Percentiles rank a stretch among this genome's conserved stretches.
These are phyloP conservation scores for Mythimna ferrago DNA, from an alignment of 2,888 invertebrate species.

Conservation along the genomic window DNA sequence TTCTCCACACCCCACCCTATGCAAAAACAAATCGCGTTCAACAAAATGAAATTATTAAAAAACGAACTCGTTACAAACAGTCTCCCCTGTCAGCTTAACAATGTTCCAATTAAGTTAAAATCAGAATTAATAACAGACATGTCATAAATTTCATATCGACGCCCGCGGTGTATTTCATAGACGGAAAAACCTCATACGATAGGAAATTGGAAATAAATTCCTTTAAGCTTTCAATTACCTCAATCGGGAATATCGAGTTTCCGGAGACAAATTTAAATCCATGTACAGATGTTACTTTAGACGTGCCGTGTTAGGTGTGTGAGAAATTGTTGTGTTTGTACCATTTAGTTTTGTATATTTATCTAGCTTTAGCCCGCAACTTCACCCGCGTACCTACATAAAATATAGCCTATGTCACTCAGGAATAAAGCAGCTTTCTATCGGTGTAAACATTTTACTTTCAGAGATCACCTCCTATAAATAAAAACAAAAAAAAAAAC, in stretches of 20 bases:
- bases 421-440: too few relatives aligned
- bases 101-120: constrained; percentile 57
- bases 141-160: constrained; percentile 75
- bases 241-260: constrained; percentile 85
- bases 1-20: background rate
- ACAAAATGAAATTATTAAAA: constrained; percentile 17
- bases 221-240: constrained; percentile 89
- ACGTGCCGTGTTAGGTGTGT: constrained; percentile 41
- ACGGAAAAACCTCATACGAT: constrained; percentile 83
- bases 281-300: constrained; percentile 58
- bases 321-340: constrained; percentile 38
- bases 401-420: too few relatives aligned
- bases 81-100: constrained; percentile 37
- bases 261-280: constrained; percentile 77
- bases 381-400: too few relatives aligned
- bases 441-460: too few relatives aligned
- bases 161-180: constrained; percentile 76
- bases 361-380: too few relatives aligned
- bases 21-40: background rate
- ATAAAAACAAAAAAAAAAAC: too few relatives aligned
- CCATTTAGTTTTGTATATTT: constrained; percentile 6
- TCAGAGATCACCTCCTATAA: too few relatives aligned
- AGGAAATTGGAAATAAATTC: constrained; percentile 90
- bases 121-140: constrained; percentile 73
- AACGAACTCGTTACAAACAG: constrained; percentile 6